Evolutionary conservation across 2,797 vertebrate genomes (phyloP).

Genomic region (Eulemur coronatus): DNA sequence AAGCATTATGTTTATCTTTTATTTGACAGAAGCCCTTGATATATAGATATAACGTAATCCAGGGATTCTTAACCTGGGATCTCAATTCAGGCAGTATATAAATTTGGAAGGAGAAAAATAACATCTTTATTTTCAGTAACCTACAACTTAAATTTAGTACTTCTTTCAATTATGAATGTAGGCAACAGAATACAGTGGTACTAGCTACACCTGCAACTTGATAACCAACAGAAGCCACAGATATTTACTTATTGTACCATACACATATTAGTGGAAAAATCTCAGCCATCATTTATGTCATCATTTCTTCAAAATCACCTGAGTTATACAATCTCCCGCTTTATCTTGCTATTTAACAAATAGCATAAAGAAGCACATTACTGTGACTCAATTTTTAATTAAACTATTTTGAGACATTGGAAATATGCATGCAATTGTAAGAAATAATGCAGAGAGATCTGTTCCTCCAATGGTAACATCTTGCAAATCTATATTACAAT

Average conservation of each 20-base stretch:
- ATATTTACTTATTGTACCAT: background rate
- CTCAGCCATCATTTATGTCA: background rate
- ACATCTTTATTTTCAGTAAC: slow-evolving; percentile 2
- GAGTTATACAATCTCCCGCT: background rate
- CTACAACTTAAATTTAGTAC: background rate
- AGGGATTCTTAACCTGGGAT: background rate
- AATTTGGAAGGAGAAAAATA: background rate
- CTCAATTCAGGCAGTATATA: background rate
- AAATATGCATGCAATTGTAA: background rate
- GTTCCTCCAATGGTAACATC: background rate
- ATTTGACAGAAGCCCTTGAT: background rate
- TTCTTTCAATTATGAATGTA: background rate
- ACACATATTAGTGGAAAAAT: background rate
- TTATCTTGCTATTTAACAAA: slow-evolving; percentile 4
- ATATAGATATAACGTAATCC: background rate
- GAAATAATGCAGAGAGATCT: background rate
- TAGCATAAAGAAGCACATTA: background rate
- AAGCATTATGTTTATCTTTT: background rate
- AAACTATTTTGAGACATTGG: background rate
- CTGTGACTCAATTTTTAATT: background rate
- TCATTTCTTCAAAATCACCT: background rate
- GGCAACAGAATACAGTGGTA: background rate
- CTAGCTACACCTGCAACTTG: background rate
- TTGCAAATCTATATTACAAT: background rate
- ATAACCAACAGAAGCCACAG: background rate